phyloP scores from a whole-genome alignment of 2,113 vertebrate species.

The Sisor rabdophorus region DNA sequence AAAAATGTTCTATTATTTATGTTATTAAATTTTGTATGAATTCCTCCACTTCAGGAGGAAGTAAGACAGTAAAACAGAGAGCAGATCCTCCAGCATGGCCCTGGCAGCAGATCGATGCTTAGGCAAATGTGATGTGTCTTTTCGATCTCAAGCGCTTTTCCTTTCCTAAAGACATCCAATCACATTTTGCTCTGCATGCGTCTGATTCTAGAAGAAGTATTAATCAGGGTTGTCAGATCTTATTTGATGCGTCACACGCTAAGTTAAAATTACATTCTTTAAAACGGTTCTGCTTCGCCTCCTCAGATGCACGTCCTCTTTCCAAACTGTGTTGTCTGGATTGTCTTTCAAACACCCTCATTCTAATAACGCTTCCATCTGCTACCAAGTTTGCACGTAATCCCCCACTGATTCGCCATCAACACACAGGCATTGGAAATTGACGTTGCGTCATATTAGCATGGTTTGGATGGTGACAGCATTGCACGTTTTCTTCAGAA shows the following conservation, averaged over 20 bases:
- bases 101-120: background rate
- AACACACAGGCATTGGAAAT: constrained; percentile 30
- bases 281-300: constrained; percentile 23
- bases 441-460: constrained; percentile 29
- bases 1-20: background rate
- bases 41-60: background rate
- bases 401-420: constrained; percentile 22
- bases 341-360: constrained; percentile 48
- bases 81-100: background rate
- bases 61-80: background rate
- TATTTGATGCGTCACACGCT: constrained; percentile 29
- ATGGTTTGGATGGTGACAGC: background rate
- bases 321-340: constrained; percentile 24
- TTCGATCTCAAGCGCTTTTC: constrained; percentile 9
- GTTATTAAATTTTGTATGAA: background rate
- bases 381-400: constrained; percentile 25
- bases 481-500: background rate
- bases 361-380: constrained; percentile 42
- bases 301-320: constrained; percentile 20
- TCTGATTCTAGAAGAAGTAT: constrained; percentile 31
- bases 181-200: constrained; percentile 17
- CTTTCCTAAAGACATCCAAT: constrained; percentile 31
- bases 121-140: constrained; percentile 2
- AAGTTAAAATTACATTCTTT: constrained; percentile 40
- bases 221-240: constrained; percentile 32